Evolutionary conservation across 2,888 invertebrate genomes (phyloP).

Genomic region (Chrysina gloriosa): DNA sequence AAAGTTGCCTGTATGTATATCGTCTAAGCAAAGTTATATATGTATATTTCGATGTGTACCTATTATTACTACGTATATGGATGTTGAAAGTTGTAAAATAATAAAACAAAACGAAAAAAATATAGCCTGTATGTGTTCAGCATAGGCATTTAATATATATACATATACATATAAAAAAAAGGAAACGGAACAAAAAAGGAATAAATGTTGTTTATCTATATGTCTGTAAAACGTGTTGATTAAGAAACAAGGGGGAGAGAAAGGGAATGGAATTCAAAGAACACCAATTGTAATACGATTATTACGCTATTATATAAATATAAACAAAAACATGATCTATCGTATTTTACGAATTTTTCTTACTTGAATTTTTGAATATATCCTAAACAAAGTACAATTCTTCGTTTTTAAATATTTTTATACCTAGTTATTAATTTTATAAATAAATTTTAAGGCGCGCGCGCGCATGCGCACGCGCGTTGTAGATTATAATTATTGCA

Average conservation of each 20-base stretch:
- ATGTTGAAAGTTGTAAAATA: constrained; percentile 11
- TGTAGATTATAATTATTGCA: constrained; percentile 44
- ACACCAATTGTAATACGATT: constrained; percentile 42
- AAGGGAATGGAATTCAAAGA: constrained; percentile 33
- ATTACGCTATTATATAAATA: constrained; percentile 41
- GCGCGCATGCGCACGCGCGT: constrained; percentile 7
- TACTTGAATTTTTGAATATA: constrained; percentile 42
- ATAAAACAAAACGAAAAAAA: too few relatives aligned
- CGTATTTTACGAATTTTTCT: constrained; percentile 40
- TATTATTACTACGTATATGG: too few relatives aligned
- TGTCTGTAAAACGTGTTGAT: not conserved
- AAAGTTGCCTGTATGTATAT: not conserved
- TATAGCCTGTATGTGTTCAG: constrained; percentile 31
- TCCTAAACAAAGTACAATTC: constrained; percentile 51
- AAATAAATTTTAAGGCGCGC: constrained; percentile 43
- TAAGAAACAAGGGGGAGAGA: constrained; percentile 27
- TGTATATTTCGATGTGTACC: constrained; percentile 11
- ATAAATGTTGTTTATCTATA: too few relatives aligned
- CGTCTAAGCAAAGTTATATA: not conserved
- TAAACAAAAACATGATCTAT: too few relatives aligned
- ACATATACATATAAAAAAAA: too few relatives aligned
- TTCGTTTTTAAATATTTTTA: constrained; percentile 53
- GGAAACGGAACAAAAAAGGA: too few relatives aligned
- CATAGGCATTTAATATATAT: constrained; percentile 20
- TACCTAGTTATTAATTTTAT: constrained; percentile 51